phyloP scores from a whole-genome alignment of 2,113 vertebrate genomes.

The Pimephales promelas region DNA sequence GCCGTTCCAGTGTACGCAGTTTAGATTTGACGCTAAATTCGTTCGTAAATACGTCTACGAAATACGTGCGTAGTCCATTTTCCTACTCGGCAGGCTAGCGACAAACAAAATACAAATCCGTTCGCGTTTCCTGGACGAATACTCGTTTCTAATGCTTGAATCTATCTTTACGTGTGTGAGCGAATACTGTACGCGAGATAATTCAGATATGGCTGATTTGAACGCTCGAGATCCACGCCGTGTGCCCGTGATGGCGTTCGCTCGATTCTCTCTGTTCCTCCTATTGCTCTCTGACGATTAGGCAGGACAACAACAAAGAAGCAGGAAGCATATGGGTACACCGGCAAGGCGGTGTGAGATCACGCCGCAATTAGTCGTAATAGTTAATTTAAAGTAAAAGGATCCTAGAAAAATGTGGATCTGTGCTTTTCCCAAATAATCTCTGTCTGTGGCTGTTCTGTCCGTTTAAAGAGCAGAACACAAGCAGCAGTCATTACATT shows the following conservation, averaged over 20 bases:
- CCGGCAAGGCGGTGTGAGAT: constrained; percentile 55
- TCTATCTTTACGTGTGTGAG: not conserved
- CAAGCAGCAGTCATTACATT: not conserved
- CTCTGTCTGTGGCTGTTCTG: constrained; percentile 10
- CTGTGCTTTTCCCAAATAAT: not conserved
- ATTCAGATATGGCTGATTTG: not conserved
- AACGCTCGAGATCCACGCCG: not conserved
- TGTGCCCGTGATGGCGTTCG: constrained; percentile 36
- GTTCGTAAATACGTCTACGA: constrained; percentile 8
- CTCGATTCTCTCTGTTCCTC: constrained; percentile 31
- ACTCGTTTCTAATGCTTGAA: not conserved
- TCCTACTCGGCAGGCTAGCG: not conserved
- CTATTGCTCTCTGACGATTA: constrained; percentile 32
- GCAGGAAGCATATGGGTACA: constrained; percentile 42
- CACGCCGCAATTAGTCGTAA: constrained; percentile 47
- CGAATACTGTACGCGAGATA: not conserved
- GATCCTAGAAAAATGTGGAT: constrained; percentile 22
- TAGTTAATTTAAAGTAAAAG: constrained; percentile 62
- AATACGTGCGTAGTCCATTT: constrained; percentile 5
- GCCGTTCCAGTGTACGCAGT: not conserved
- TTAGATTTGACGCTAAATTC: not conserved
- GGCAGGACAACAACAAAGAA: constrained; percentile 69
- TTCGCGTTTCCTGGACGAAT: not conserved
- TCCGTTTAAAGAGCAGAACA: constrained; percentile 27
- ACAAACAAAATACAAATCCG: not conserved